Evolutionary conservation across 2,113 vertebrate species (phyloP), one percentile per base, ranked within the genome.

Genomic region (Gavia stellata): DNA sequence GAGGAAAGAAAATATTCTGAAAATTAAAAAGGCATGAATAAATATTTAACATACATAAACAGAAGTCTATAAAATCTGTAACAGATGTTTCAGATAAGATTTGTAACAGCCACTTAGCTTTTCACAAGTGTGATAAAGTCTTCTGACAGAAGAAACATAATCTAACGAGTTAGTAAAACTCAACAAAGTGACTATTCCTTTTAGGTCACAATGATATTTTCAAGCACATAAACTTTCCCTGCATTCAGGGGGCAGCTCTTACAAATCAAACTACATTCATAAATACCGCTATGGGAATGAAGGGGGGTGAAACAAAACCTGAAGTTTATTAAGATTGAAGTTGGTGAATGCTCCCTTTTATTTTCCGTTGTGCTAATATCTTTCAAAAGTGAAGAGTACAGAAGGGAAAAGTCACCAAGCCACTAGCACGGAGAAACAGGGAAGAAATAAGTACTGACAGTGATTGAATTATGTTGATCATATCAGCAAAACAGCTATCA

Each of bases 381-480:
- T 89, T 94, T 86, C 71, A 50, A 66, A 67, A 88, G 34, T 29
- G 14, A 91, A 86, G 29, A 56, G 19, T 34, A 38, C 8, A 56
- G 42, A 88, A 90, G 42, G 25, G 65, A 68, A 58, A 61, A 78
- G 56, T 44, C 58, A 86, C 70, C 36, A 70, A 87, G 83, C 74
- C 62, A 95, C 94, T 94, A 94, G 81, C 84, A 83, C 90, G 96
- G 98, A 94, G 91, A 82, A 92, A 95, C 92, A 95, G 95, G 96
- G 97, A 87, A 96, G 94, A 98, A 98, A 97, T 92, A 97, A 93
- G 92, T 97, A 96, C 96, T 97, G 98, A 98, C 98, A 98, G 97
- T 97, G 98, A 98, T 96, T 98, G 98, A 99, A 98, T 98, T 98
- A 93, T 96, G 96, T 97, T 95, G 98, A 98, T 98, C 79, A 55